Evolutionary conservation across 2,797 vertebrate species (phyloP), one percentile per base, ranked within the genome.

Genomic region (Salarias fasciatus): DNA sequence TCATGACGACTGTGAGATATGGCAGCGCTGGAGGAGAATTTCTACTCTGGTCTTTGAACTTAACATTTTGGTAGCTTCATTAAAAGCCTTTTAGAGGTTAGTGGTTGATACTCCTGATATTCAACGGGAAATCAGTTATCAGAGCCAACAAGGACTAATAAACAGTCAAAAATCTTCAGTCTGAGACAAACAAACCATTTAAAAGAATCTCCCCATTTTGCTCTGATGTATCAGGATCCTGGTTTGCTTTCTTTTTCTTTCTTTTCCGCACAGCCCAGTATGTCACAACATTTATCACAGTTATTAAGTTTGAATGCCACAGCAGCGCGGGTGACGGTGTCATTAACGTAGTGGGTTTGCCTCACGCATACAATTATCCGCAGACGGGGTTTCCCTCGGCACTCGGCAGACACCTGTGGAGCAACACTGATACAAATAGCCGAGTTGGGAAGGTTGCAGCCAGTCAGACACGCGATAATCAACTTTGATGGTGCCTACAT

Each of bases 401-500:
- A n/a, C 24, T 47, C 57, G 40, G 60, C 37, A 13, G 28, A 55
- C 53, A 58, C 56, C 43, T 44, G 46, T 59, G 36, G 38, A 44
- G 29, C 30, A 53, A 56, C 49, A 55, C 31, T 15, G 10, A 14
- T 18, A 18, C 63, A 40, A 38, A 37, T 8, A 18, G 36, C 35
- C 47, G 36, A 53, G 61, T 52, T 57, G 41, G 13, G 40, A 29
- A 55, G 59, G 60, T 53, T 45, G 8, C 45, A 62, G 47, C 48
- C n/a, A 55, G 53, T 46, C 47, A 49, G 43, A 47, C 46, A 33
- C 5, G 46, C 5, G 10, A 52, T 41, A 53, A 69, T 75, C 48
- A 68, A 55, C 61, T 66, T 49, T 53, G 40, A 55, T 41, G 41
- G 45, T 40, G 59, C 31, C 51, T 14, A 30, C 61, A 30, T 68